Base-by-base conservation (phyloP, 1,140 invertebrate species). In the Drosophila miranda region DNA sequence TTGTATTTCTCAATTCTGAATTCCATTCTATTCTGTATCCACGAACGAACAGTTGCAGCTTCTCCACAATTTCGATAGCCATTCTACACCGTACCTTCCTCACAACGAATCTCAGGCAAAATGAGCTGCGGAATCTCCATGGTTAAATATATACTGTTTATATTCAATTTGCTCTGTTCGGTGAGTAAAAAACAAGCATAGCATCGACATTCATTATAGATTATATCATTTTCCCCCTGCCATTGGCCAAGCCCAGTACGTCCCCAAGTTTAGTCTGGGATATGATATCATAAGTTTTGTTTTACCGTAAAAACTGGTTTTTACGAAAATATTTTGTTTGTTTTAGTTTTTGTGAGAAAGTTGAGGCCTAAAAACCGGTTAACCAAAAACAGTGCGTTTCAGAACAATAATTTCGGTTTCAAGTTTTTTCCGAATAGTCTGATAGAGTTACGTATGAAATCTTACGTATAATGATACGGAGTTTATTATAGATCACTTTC, bases 81-180 rank as follows among this genome's bases (percentile, higher is more conserved):
- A 23, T 43, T 2, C 34, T 68, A 19, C 63, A 68, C 43, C 50
- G 16, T 30, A 44, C 45, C 23, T 7, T 28, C 42, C 30, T 19
- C 51, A 38, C 41, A 51, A 60, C 62, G 70, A 72, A 80, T 78
- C 63, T 60, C 59, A 74, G 67, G 16, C 79, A 90, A 81, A 69
- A 90, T 90, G 93, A 95, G 95, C 86, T 95, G 95, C 88, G 95
- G 94, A 90, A 95, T 95, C 92, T 93, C 94, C 91, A 95, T 95
- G 92, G 93, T 97, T 78, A 97, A 96, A 93, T 96, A 96, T 92
- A 92, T 96, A 73, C 92, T 97, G 63, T 96, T 96, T 90, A 93
- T 95, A 84, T 96, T 96, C 92, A 97, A 96, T 91, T 92, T 97
- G 78, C 91, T 96, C 53, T 96, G 96, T 90, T 95, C 96, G 92